These are phyloP conservation scores for Ctenicera cuprea DNA, from an alignment of 2,888 invertebrate species.

Conservation along the genomic window DNA sequence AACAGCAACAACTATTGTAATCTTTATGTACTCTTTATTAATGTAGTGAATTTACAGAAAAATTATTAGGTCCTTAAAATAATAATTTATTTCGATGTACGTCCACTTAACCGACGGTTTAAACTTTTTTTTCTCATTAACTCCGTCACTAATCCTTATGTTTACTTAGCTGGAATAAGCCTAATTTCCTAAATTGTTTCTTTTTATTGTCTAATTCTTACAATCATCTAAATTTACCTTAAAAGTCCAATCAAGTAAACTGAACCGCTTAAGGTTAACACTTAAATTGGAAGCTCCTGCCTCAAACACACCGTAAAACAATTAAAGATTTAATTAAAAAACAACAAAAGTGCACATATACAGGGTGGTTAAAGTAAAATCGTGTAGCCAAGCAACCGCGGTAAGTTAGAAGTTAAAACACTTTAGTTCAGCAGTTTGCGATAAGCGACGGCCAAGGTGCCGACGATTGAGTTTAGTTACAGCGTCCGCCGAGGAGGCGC, in stretches of 20 bases:
- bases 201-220: too few relatives aligned
- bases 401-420: constrained; percentile 51
- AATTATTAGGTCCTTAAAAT: too few relatives aligned
- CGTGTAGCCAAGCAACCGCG: constrained; percentile 29
- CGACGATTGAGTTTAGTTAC: constrained; percentile 57
- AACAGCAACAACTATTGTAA: too few relatives aligned
- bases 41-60: too few relatives aligned
- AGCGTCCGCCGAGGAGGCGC: constrained; percentile 65
- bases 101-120: too few relatives aligned
- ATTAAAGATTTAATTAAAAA: constrained; percentile 12
- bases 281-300: neutral
- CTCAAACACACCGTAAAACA: neutral
- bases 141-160: too few relatives aligned
- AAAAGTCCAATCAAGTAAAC: constrained; percentile 19
- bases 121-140: too few relatives aligned
- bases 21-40: too few relatives aligned
- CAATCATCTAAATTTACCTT: constrained; percentile 8
- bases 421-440: constrained; percentile 57
- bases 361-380: constrained; percentile 31
- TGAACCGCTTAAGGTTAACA: neutral
- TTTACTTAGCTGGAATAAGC: too few relatives aligned
- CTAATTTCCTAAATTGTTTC: too few relatives aligned
- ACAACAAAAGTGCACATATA: constrained; percentile 23
- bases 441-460: constrained; percentile 51
- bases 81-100: too few relatives aligned